A percentile compares a stretch with the other conserved stretches of the same genome.
These are phyloP conservation scores for Apeira syringaria DNA, from an alignment of 2,888 invertebrate genomes.

Conservation along the genomic window DNA sequence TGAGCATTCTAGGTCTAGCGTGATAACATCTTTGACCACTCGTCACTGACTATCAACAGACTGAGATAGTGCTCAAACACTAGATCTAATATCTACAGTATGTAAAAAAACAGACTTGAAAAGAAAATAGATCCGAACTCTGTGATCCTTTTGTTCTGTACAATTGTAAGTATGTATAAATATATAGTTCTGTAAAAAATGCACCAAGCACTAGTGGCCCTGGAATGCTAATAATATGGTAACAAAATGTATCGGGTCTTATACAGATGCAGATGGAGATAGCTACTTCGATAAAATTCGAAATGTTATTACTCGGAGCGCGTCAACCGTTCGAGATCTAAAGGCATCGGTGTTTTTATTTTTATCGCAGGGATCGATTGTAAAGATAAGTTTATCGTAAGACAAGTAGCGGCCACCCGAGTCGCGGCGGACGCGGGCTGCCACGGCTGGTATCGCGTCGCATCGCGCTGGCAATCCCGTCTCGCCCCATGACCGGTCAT, in stretches of 20 bases:
- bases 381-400: conserved; percentile 81
- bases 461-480: conserved; percentile 44
- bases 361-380: conserved; percentile 80
- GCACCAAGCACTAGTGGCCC: conserved; percentile 41
- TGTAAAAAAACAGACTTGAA: no score
- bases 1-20: no score
- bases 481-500: conserved; percentile 46
- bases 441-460: conserved; percentile 39
- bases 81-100: no score
- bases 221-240: conserved; percentile 71
- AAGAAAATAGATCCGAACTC: no score
- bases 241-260: conserved; percentile 69
- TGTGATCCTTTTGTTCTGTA: no score
- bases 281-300: conserved; percentile 71
- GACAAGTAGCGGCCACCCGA: conserved; percentile 82
- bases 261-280: conserved; percentile 76
- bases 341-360: conserved; percentile 67
- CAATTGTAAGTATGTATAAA: no score
- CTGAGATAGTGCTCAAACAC: no score
- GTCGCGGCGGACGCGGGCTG: conserved; percentile 34
- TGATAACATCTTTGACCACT: no score
- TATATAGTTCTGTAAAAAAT: conserved; percentile 13
- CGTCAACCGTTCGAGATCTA: conserved; percentile 71
- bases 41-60: no score
- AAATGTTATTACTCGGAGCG: conserved; percentile 73